These are phyloP conservation scores for Oreochromis aureus DNA, from an alignment of 2,113 vertebrate genomes.

Conservation along the genomic window DNA sequence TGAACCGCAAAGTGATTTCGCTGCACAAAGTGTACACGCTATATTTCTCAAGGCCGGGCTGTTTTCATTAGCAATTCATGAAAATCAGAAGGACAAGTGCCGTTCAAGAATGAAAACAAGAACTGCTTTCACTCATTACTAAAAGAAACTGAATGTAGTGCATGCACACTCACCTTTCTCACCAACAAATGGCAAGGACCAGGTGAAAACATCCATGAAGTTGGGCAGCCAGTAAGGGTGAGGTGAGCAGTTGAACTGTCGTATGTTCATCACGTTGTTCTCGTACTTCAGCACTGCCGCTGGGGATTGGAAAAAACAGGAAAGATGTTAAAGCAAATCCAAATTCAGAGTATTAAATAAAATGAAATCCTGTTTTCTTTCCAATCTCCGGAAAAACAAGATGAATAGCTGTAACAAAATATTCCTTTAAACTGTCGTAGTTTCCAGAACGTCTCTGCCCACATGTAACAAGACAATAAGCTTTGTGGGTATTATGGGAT, in stretches of 20 bases:
- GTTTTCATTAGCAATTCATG: background rate
- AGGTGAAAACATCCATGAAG: conserved; percentile 99
- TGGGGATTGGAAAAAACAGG: conserved; percentile 37
- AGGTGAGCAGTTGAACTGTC: conserved; percentile 98
- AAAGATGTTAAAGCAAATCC: background rate
- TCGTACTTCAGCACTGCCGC: conserved; percentile 98
- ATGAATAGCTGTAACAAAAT: background rate
- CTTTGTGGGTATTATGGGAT: background rate
- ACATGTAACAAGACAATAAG: background rate
- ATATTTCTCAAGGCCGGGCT: background rate
- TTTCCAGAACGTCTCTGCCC: background rate
- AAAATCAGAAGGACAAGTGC: background rate
- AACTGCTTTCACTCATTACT: background rate
- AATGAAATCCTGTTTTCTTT: background rate
- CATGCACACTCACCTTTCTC: conserved; percentile 81
- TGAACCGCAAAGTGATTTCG: background rate
- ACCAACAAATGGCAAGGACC: conserved; percentile 97
- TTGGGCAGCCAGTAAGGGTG: conserved; percentile 98
- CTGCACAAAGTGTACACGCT: background rate
- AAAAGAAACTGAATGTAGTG: background rate
- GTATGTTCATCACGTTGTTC: conserved; percentile 99
- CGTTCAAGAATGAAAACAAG: background rate
- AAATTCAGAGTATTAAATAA: background rate
- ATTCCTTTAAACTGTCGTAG: background rate
- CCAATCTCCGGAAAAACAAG: background rate